phyloP scores from a whole-genome alignment of 2,797 vertebrate species.

The Antennarius maculatus region DNA sequence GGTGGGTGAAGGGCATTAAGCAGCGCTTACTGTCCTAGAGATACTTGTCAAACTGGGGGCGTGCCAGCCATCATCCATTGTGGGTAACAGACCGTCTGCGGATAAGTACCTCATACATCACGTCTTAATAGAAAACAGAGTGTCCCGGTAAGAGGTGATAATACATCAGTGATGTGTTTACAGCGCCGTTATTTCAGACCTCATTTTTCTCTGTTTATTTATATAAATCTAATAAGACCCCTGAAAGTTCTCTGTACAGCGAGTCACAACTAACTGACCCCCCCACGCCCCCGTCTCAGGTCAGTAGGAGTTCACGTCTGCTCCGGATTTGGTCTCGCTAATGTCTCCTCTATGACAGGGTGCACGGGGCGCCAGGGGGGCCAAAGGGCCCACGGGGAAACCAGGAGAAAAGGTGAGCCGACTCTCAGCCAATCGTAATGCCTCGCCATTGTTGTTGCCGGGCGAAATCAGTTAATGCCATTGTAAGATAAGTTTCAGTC shows the following conservation, averaged over 20 bases:
- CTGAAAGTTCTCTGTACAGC: not conserved
- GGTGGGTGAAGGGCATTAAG: too few relatives aligned
- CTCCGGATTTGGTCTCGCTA: constrained; percentile 11
- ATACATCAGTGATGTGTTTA: too few relatives aligned
- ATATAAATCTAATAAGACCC: not conserved
- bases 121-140: too few relatives aligned
- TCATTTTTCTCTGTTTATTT: not conserved
- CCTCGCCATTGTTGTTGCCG: not conserved
- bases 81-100: too few relatives aligned
- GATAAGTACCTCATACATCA: too few relatives aligned
- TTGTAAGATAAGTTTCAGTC: constrained; percentile 6
- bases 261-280: not conserved
- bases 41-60: too few relatives aligned
- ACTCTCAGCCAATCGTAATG: constrained; percentile 22
- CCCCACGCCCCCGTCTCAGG: not conserved
- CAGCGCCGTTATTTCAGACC: too few relatives aligned
- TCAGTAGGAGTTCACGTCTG: not conserved
- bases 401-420: constrained; percentile 92
- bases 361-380: constrained; percentile 90
- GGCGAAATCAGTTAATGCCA: not conserved
- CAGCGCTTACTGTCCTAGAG: too few relatives aligned
- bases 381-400: constrained; percentile 92
- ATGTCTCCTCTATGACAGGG: constrained; percentile 79
- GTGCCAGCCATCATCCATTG: too few relatives aligned
- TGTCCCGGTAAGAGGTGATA: too few relatives aligned